Base-by-base conservation (phyloP, 2,888 invertebrate genomes). In the Thera obeliscata region DNA sequence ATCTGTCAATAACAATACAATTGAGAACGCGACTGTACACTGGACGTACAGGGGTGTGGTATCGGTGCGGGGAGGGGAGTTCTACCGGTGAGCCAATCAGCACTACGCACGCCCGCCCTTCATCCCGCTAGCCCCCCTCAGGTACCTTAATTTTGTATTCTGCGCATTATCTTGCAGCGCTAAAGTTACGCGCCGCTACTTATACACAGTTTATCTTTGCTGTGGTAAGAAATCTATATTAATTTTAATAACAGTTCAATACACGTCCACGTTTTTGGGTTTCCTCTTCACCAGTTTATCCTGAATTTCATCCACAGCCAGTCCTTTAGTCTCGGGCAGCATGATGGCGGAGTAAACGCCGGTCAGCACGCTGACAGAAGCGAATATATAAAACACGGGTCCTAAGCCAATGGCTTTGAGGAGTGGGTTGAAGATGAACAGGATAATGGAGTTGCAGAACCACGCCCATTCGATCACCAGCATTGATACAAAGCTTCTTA, bases 371-470 rank as follows among this genome's bases (percentile, higher is more conserved):
- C 87, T 80, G 12, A 84, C 69, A 1, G n/a, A 48, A 0, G 84
- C 79, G 72, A 90, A 90, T 48, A 88, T 56, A 72, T 87, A 89
- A 77, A 90, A 90, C 1, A 89, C 78, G 0, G 84, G 81, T 0
- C 87, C 87, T 43, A 89, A 73, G 0, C 88, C 89, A 2, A 89
- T 76, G 1, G 79, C 76, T 0, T 75, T 70, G 2, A 87, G 81
- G 38, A 88, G 74, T 0, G 88, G 88, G 48, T 83, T 86, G 79
- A 87, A 89, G 64, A 86, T 81, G 74, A 86, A 84, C 3, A 89
- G 81, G 12, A 87, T 78, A 0, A 86, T 56, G 58, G 85, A 89
- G 74, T 83, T 85, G 78, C 86, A 85, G 5, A 89, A 68, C 82
- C 87, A 88, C 0, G 79, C 75, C 85, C 86, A 88, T 60, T 89